Evolutionary conservation across 2,797 vertebrate species (phyloP).

Genomic region (Euphonia xanthogaster): DNA sequence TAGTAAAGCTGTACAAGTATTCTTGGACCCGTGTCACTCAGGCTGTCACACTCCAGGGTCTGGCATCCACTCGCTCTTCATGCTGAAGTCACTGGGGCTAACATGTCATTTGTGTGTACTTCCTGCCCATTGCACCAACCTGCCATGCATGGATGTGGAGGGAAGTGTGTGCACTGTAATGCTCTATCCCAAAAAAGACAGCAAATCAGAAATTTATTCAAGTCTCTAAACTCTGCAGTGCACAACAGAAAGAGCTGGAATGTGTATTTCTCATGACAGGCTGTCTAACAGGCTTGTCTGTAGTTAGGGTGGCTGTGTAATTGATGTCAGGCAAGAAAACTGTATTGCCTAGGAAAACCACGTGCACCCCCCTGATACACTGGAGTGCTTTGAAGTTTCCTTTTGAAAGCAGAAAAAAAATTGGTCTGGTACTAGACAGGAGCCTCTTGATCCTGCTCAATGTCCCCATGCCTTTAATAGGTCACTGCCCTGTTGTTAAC

Average conservation of each 20-base stretch:
- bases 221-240: background rate
- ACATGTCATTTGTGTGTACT: background rate
- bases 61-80: background rate
- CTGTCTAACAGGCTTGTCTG: background rate
- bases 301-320: background rate
- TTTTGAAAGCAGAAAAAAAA: background rate
- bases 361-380: fast-evolving
- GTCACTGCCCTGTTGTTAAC: conserved; percentile 50
- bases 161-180: background rate
- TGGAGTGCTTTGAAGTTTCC: background rate
- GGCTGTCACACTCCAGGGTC: background rate
- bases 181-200: background rate
- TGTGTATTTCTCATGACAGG: background rate
- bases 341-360: background rate
- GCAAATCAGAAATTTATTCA: background rate
- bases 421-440: background rate
- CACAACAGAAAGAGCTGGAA: background rate
- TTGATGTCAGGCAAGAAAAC: background rate
- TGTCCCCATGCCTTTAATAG: background rate
- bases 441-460: background rate
- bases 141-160: fast-evolving
- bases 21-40: background rate
- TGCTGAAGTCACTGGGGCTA: background rate
- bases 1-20: background rate
- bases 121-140: background rate